Percentiles rank a stretch among this genome's conserved stretches.
Conservation (phyloP, 2,888 invertebrate species). For the Catocala nupta region DNA sequence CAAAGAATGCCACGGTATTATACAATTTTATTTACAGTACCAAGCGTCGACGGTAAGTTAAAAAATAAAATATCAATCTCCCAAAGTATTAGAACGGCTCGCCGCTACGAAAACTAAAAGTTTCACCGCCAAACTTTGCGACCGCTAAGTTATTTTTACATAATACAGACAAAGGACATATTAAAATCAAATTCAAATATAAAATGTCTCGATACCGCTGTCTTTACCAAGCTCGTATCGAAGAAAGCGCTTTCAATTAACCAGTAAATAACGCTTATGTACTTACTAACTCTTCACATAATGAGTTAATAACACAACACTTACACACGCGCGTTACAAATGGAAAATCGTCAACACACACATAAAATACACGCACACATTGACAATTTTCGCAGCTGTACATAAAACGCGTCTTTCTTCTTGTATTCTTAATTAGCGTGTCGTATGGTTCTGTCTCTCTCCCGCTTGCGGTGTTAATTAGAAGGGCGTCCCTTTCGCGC, state of each 20-base stretch:
- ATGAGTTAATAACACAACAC: constrained; percentile 86
- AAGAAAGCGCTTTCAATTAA: constrained; percentile 84
- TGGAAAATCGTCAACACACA: constrained; percentile 72
- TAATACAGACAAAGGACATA: constrained; percentile 48
- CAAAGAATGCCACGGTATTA: background rate
- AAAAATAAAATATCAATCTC: constrained; percentile 29
- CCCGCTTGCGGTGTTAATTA: constrained; percentile 80
- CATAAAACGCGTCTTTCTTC: constrained; percentile 89
- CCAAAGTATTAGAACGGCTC: constrained; percentile 11
- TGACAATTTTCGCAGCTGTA: constrained; percentile 74
- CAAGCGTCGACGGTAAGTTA: background rate
- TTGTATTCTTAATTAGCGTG: constrained; percentile 91
- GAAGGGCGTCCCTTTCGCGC: constrained; percentile 84
- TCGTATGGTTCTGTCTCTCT: constrained; percentile 77
- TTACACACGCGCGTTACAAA: constrained; percentile 71
- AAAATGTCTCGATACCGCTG: constrained; percentile 67
- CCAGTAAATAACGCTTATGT: constrained; percentile 83
- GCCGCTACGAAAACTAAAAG: constrained; percentile 25
- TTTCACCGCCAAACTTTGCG: constrained; percentile 30
- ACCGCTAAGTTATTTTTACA: constrained; percentile 39
- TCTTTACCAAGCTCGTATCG: constrained; percentile 77
- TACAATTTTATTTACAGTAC: background rate
- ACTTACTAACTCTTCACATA: constrained; percentile 85
- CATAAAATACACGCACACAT: constrained; percentile 67
- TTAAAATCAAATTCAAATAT: constrained; percentile 64